Evolutionary conservation across 1,140 invertebrate genomes (phyloP).

Genomic region (Mactra quadrangularis): DNA sequence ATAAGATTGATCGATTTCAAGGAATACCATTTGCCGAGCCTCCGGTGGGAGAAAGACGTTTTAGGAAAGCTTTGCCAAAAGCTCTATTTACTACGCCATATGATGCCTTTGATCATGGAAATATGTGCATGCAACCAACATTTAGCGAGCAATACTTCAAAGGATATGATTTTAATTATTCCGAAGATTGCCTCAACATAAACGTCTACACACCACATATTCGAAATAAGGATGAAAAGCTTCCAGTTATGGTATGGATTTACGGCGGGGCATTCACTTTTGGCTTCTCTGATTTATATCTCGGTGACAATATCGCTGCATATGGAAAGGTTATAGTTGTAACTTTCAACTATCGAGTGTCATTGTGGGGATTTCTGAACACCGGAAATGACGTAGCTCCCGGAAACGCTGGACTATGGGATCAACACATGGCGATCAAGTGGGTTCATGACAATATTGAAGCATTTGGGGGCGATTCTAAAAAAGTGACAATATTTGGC

Average conservation of each 20-base stretch:
- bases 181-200: slow-evolving; percentile 97
- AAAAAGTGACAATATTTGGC: slow-evolving; percentile 88
- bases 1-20: background rate
- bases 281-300: slow-evolving; percentile 95
- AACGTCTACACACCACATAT: slow-evolving; percentile 90
- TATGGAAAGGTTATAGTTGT: slow-evolving; percentile 92
- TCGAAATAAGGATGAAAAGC: slow-evolving; percentile 69
- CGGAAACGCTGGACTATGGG: slow-evolving; percentile 83
- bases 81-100: slow-evolving; percentile 58
- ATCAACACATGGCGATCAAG: slow-evolving; percentile 89
- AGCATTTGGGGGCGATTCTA: slow-evolving; percentile 89
- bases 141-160: no score
- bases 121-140: slow-evolving; percentile 73
- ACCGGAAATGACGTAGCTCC: slow-evolving; percentile 83
- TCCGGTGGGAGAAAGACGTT: slow-evolving; percentile 93
- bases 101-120: slow-evolving; percentile 85
- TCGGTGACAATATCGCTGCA: slow-evolving; percentile 90
- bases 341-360: slow-evolving; percentile 89
- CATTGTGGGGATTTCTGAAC: slow-evolving; percentile 87
- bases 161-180: background rate
- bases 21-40: slow-evolving; percentile 95
- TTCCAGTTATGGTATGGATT: slow-evolving; percentile 96
- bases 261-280: slow-evolving; percentile 96
- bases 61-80: slow-evolving; percentile 91
- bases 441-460: slow-evolving; percentile 90